Percentiles rank a stretch among this genome's conserved stretches.
These are phyloP conservation scores for Sebastes steindachneri DNA, from an alignment of 2,797 vertebrate species.

Conservation along the genomic window DNA sequence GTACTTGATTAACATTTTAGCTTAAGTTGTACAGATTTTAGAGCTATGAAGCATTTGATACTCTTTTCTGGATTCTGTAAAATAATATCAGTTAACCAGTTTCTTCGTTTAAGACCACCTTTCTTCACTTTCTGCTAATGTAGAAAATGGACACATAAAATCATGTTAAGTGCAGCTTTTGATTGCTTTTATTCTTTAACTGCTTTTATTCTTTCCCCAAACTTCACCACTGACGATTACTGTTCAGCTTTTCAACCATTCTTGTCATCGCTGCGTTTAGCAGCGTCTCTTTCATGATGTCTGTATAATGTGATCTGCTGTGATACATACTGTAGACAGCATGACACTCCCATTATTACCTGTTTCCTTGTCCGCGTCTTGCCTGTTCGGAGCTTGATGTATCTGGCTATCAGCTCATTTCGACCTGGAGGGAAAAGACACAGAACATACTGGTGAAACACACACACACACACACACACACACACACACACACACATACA, in stretches of 20 bases:
- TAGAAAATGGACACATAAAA: neutral
- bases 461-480: slow-evolving; percentile 28
- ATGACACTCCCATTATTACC: slow-evolving; percentile 77
- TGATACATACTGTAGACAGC: slow-evolving; percentile 2
- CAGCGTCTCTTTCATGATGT: neutral
- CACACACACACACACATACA: slow-evolving; percentile 6
- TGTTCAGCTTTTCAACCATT: neutral
- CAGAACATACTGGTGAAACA: slow-evolving; percentile 37
- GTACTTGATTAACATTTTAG: no score
- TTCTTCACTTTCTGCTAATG: neutral
- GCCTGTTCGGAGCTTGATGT: slow-evolving; percentile 98
- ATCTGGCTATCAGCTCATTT: slow-evolving; percentile 98
- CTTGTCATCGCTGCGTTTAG: neutral
- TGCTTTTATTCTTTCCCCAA: neutral
- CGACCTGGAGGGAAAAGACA: slow-evolving; percentile 86
- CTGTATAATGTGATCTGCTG: slow-evolving; percentile 16
- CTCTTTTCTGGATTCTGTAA: no score
- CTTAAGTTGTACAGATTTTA: no score
- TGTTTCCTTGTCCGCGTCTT: slow-evolving; percentile 99
- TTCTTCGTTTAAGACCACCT: neutral
- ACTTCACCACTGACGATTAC: no score
- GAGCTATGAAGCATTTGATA: no score
- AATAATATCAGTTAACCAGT: no score
- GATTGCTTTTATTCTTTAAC: neutral
- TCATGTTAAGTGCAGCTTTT: neutral